phyloP scores from a whole-genome alignment of 2,797 vertebrate species.

The Danio jaintianensis region DNA sequence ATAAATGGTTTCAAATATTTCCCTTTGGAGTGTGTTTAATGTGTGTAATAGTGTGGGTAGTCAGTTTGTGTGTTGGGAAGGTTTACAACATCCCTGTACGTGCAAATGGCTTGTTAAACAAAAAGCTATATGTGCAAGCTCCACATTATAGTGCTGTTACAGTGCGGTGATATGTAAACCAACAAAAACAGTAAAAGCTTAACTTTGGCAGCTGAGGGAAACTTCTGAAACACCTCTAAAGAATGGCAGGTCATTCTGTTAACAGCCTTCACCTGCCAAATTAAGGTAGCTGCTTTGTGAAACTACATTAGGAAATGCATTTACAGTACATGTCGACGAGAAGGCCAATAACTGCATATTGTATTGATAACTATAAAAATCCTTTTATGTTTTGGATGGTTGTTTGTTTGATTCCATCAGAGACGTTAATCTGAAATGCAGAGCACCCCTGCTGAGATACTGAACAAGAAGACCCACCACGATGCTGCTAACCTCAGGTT shows the following conservation, averaged over 20 bases:
- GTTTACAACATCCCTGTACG: conserved; percentile 44
- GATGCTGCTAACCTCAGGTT: neutral
- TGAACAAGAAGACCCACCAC: conserved; percentile 14
- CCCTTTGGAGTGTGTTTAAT: conserved; percentile 19
- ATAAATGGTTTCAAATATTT: conserved; percentile 31
- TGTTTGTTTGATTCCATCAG: conserved; percentile 11
- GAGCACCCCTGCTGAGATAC: conserved; percentile 4
- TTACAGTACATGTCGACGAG: neutral
- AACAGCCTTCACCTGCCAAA: conserved; percentile 9
- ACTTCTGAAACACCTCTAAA: conserved; percentile 63
- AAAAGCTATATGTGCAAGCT: conserved; percentile 33
- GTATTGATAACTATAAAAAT: conserved; percentile 30
- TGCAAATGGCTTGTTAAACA: conserved; percentile 36
- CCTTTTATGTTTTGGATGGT: conserved; percentile 6
- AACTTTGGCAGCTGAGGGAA: conserved; percentile 66
- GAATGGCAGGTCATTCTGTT: conserved; percentile 14
- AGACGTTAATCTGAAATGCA: conserved; percentile 17
- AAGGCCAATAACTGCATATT: conserved; percentile 12
- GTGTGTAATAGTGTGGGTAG: conserved; percentile 31
- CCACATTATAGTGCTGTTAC: conserved; percentile 29
- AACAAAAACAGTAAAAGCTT: conserved; percentile 71
- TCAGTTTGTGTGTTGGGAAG: conserved; percentile 40
- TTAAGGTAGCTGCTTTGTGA: conserved; percentile 12
- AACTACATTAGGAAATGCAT: conserved; percentile 11
- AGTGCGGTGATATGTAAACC: conserved; percentile 56